These are phyloP conservation scores for Onychomys torridus DNA, from an alignment of 2,797 vertebrate species.

Conservation along the genomic window DNA sequence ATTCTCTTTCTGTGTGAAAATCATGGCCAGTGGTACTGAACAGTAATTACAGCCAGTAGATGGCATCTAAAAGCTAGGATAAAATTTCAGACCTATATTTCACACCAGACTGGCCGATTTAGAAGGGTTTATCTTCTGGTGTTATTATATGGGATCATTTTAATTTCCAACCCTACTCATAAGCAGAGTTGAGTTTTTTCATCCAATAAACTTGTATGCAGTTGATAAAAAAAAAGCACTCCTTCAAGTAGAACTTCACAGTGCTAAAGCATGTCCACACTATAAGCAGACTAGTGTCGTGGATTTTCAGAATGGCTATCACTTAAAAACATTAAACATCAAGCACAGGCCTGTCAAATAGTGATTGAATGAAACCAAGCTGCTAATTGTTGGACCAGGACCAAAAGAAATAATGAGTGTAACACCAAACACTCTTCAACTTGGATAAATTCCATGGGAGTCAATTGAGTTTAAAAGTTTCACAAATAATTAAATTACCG, in stretches of 20 bases:
- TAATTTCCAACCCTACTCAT: conserved; percentile 13
- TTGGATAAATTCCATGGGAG: conserved; percentile 61
- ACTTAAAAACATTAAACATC: conserved; percentile 49
- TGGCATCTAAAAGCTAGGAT: conserved; percentile 87
- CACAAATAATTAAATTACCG: conserved; percentile 76
- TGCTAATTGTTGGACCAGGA: conserved; percentile 53
- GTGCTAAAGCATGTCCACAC: background rate
- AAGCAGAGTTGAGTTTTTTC: background rate
- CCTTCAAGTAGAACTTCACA: background rate
- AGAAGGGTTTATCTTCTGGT: background rate
- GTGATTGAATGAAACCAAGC: conserved; percentile 41
- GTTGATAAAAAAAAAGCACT: background rate
- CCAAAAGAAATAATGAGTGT: conserved; percentile 36
- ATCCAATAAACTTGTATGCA: conserved; percentile 26
- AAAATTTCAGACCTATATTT: conserved; percentile 72
- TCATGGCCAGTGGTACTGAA: conserved; percentile 52
- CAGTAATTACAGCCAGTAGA: conserved; percentile 87
- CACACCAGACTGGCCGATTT: conserved; percentile 48
- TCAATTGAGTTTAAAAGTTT: conserved; percentile 68
- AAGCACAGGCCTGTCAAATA: conserved; percentile 40
- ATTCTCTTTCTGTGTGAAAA: conserved; percentile 1
- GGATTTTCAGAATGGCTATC: conserved; percentile 9
- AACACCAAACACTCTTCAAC: conserved; percentile 1
- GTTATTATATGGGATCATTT: conserved; percentile 18
- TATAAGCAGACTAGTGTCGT: background rate